Conservation (phyloP, 1,140 invertebrate species). For the Mizuhopecten yessoensis region DNA sequence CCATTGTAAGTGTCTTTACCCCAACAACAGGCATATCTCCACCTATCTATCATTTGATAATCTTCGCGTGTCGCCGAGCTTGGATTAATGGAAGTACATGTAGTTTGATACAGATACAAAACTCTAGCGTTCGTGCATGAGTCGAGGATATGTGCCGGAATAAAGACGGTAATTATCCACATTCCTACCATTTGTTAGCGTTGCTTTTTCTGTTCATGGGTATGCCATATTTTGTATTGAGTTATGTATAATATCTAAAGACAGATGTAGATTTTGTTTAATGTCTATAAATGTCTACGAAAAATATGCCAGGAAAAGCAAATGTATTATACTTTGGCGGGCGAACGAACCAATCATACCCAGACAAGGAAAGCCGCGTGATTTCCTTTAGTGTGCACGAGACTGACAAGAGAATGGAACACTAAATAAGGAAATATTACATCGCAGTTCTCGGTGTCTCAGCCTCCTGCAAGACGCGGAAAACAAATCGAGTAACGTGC, state of each 20-base stretch:
- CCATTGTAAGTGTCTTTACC: not conserved
- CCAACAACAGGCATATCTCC: not conserved
- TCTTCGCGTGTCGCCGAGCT: not conserved
- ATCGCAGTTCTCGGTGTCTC: not conserved
- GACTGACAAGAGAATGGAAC: not conserved
- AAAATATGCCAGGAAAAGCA: not conserved
- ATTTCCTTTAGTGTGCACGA: not conserved
- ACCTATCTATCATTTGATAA: constrained; percentile 34
- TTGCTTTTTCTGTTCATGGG: not conserved
- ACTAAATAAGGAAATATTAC: constrained; percentile 8
- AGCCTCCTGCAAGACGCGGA: constrained; percentile 18
- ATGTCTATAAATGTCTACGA: not conserved
- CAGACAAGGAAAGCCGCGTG: not conserved
- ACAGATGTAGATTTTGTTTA: not conserved
- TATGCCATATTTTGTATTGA: not conserved
- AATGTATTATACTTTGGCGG: not conserved
- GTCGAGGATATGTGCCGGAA: not conserved
- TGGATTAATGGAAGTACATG: not conserved
- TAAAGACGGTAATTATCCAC: not conserved
- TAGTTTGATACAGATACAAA: not conserved
- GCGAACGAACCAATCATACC: not conserved
- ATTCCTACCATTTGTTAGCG: not conserved
- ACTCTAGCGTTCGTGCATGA: not conserved
- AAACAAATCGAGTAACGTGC: constrained; percentile 18
- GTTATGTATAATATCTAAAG: not conserved